phyloP scores from a whole-genome alignment of 2,113 vertebrate genomes.

The Oreotrochilus melanogaster region DNA sequence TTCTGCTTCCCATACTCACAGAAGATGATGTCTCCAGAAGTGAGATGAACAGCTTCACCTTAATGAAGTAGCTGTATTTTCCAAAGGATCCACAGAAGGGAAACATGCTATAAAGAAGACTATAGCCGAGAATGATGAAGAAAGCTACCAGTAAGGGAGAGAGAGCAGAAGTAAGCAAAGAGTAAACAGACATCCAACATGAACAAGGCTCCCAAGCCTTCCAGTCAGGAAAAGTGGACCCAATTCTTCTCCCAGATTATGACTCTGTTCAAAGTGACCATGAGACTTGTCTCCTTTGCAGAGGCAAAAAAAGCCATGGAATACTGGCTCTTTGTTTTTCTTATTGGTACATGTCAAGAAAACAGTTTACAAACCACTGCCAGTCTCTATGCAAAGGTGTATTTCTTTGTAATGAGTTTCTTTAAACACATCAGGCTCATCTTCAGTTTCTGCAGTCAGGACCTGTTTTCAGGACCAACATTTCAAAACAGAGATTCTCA shows the following conservation, averaged over 20 bases:
- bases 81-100: neutral
- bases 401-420: neutral
- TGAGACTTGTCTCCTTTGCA: neutral
- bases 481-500: neutral
- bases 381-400: neutral
- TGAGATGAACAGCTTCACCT: neutral
- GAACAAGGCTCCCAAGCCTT: neutral
- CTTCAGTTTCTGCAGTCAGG: neutral
- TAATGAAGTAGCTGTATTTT: neutral
- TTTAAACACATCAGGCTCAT: neutral
- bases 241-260: neutral
- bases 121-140: neutral
- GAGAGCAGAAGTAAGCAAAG: neutral
- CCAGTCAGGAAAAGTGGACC: neutral
- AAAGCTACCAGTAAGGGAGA: neutral
- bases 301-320: neutral
- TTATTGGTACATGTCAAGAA: fast-evolving
- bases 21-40: conserved; percentile 17
- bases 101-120: neutral
- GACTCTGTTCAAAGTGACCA: neutral
- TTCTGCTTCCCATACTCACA: conserved; percentile 20
- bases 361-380: neutral
- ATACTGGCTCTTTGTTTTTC: neutral
- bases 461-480: neutral
- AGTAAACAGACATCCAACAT: neutral